Evolutionary conservation across 2,113 vertebrate genomes (phyloP).

Genomic region (Eulacestoma nigropectus): DNA sequence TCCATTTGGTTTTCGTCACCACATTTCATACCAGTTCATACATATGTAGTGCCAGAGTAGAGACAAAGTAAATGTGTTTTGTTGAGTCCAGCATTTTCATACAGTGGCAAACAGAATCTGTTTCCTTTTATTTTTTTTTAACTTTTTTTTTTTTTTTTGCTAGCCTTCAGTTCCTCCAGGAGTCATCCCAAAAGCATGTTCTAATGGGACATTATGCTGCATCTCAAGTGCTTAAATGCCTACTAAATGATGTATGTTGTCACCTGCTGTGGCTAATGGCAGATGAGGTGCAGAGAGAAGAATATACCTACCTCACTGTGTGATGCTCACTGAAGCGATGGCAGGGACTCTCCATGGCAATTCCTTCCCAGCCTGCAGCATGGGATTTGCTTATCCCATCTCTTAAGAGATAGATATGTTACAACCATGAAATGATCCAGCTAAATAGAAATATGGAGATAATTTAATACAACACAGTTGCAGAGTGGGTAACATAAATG

Average conservation of each 20-base stretch:
- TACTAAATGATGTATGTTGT: not conserved
- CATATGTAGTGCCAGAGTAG: fast-evolving
- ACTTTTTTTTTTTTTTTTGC: not conserved
- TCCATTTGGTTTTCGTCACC: not conserved
- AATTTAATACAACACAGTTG: not conserved
- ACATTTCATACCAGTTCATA: not conserved
- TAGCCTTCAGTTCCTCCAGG: not conserved
- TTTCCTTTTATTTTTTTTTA: too few relatives aligned
- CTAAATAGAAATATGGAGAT: not conserved
- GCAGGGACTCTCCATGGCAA: not conserved
- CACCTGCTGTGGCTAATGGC: not conserved
- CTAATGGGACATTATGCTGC: not conserved
- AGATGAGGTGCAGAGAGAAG: not conserved
- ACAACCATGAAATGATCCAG: not conserved
- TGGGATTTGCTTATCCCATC: not conserved
- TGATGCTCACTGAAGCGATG: fast-evolving
- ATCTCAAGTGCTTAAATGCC: not conserved
- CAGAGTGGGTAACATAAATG: not conserved
- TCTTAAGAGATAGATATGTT: not conserved
- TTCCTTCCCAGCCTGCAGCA: not conserved
- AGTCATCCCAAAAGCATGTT: not conserved
- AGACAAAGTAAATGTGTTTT: not conserved
- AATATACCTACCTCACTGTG: not conserved
- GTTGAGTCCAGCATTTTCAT: not conserved
- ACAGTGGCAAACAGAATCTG: not conserved